phyloP scores from a whole-genome alignment of 2,797 vertebrate species.

The Crenuchus spilurus region DNA sequence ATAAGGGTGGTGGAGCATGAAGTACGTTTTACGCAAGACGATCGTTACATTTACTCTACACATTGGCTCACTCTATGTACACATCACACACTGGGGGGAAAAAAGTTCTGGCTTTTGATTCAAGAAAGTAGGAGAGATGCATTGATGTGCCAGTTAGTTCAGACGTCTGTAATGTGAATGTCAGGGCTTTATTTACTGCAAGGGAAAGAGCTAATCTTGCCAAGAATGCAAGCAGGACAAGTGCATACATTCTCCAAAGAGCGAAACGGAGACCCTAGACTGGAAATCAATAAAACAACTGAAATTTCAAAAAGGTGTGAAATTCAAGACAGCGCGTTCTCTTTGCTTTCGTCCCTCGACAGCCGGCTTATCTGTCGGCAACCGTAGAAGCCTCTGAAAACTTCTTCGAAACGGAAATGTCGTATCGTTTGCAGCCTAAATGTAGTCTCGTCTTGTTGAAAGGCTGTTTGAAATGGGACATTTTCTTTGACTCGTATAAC shows the following conservation, averaged over 20 bases:
- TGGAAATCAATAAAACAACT: constrained; percentile 17
- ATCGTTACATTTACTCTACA: not conserved
- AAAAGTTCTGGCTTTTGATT: too few relatives aligned
- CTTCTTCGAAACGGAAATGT: constrained; percentile 58
- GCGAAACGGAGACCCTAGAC: constrained; percentile 5
- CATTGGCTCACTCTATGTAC: not conserved
- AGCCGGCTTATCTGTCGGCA: constrained; percentile 50
- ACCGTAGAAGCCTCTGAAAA: constrained; percentile 40
- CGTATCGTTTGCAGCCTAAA: constrained; percentile 61
- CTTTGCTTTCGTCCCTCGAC: constrained; percentile 9
- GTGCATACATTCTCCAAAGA: not conserved
- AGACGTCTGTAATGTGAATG: constrained; percentile 61
- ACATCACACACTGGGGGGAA: not conserved
- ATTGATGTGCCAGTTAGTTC: constrained; percentile 58
- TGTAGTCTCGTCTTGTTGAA: constrained; percentile 64
- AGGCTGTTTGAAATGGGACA: constrained; percentile 53
- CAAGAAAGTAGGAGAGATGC: too few relatives aligned
- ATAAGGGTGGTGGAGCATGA: not conserved
- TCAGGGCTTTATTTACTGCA: constrained; percentile 50
- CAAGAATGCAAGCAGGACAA: constrained; percentile 23
- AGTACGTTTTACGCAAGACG: not conserved
- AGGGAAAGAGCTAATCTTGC: constrained; percentile 36
- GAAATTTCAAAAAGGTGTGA: constrained; percentile 21
- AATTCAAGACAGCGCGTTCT: not conserved
- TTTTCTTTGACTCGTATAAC: constrained; percentile 29